Base-by-base conservation (phyloP, 2,113 vertebrate species). In the Nannobrachium achirus region DNA sequence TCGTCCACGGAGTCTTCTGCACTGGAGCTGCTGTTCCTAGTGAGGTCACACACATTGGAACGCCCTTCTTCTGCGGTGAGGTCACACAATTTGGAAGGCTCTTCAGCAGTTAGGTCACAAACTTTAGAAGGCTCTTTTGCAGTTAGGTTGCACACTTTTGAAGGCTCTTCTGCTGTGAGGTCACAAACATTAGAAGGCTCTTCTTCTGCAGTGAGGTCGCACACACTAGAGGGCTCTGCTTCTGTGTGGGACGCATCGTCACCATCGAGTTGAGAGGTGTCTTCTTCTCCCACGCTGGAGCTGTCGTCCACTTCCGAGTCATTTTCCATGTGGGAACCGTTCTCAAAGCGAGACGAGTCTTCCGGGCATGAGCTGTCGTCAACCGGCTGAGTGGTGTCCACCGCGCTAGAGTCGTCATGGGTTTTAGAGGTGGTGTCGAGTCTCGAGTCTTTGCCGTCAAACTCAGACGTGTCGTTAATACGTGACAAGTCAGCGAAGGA, bases 1-100 rank as follows among this genome's bases (percentile, higher is more conserved):
- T 76, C 58, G 41, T 83, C 73, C 69, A 73, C 80, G 41, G 88
- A 88, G 45, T 78, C 66, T 2, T 86, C 76, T 11, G 50, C 38
- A 16, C 65, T 78, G 15, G 56, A 88, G 55, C 51, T 48, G 39
- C 72, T 73, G 6, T 84, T 76, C 52, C 51, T 44, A 19, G 83
- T 79, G 63, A 74, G 82, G 71, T 89, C 76, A 55, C 70, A 76
- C 0, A 46, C 44, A 4, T 62, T 44, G n/a, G n/a, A n/a, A n/a
- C n/a, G n/a, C n/a, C n/a, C n/a, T n/a, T 33, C 25, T 33, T 33
- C 25, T 1, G 1, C 6, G 6, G 25, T 33, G 6, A 33, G 25
- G 25, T 33, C 25, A 5, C 25, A 33, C 25, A 33, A 3, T 33
- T 33, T 33, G 25, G 25, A 33, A 33, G 25, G 25, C 25, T 25